A percentile compares a stretch with the other conserved stretches of the same genome.
Conservation (phyloP, 1,140 invertebrate species). For the Drosophila pectinifera region DNA sequence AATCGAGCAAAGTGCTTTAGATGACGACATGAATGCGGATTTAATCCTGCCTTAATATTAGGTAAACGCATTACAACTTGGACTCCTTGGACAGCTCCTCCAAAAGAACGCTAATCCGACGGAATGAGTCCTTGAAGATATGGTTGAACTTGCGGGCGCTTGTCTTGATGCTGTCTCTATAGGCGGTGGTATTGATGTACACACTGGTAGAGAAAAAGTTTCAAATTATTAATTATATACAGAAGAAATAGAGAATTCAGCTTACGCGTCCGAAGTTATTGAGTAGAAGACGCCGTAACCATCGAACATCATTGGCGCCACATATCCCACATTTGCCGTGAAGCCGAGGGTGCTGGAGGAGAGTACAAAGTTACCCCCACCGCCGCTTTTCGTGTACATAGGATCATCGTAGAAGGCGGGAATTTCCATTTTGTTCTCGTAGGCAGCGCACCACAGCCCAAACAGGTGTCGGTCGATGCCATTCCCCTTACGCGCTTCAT, state of each 20-base stretch:
- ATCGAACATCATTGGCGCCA: constrained; percentile 87
- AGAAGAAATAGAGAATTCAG: neutral
- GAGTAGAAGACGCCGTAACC: constrained; percentile 88
- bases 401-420: constrained; percentile 87
- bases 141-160: constrained; percentile 78
- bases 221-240: neutral
- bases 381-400: constrained; percentile 87
- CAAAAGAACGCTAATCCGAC: constrained; percentile 64
- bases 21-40: neutral
- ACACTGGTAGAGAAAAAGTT: constrained; percentile 42
- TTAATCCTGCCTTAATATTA: constrained; percentile 14
- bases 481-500: constrained; percentile 86
- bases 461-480: constrained; percentile 91
- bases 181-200: constrained; percentile 73
- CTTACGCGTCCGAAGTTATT: constrained; percentile 75
- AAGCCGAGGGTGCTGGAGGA: constrained; percentile 88
- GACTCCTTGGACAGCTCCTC: constrained; percentile 51
- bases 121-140: constrained; percentile 71
- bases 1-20: neutral
- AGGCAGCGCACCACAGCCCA: constrained; percentile 89
- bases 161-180: constrained; percentile 73
- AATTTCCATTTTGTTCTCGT: constrained; percentile 86
- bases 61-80: constrained; percentile 40
- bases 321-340: constrained; percentile 86
- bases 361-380: constrained; percentile 88